Base-by-base conservation (phyloP, 2,797 vertebrate genomes). In the Urosaurus nigricauda region DNA sequence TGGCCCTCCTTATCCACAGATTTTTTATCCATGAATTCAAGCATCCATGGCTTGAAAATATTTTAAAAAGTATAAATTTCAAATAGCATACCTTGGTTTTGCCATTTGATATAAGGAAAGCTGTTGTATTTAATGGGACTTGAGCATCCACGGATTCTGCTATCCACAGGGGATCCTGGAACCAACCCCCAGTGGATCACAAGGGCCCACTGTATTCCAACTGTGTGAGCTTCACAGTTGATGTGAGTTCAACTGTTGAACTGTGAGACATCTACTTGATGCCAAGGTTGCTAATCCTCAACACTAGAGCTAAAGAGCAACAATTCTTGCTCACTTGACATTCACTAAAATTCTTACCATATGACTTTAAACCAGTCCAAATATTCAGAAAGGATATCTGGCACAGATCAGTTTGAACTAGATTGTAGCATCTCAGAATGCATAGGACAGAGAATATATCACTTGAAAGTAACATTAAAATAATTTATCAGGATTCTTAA, bases 201-300 rank as follows among this genome's bases (percentile, higher is more conserved):
- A 43, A 43, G 43, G 43, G 5, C 43, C 43, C 43, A 43, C 43
- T 43, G 43, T 43, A 60, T 32, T 19, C 87, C 0, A 0, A 32
- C 19, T 80, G 37, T 79, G 9, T 68, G 29, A 32, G 1, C 14
- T 35, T 73, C 32, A 53, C 6, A 37, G 35, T 3, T 32, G 37
- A 40, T 11, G 43, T 16, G 32, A 21, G 9, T 35, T 74, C 35
- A 79, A 43, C 32, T 51, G 32, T 5, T 79, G 58, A 56, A 40
- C 71, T 24, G 12, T 29, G n/a, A 68, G 43, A 26, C 2, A 24
- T 12, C 4, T 51, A 26, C 40, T 65, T 35, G 29, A 19, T 37
- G 17, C 9, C 1, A 26, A 4, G 13, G 35, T 53, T 29, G 19
- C 6, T 26, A 16, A 5, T 70, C 35, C 60, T 37, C 37, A n/a